Percentiles rank a stretch among this genome's conserved stretches.
phyloP scores from a whole-genome alignment of 2,113 vertebrate genomes.

The Apeltes quadracus region DNA sequence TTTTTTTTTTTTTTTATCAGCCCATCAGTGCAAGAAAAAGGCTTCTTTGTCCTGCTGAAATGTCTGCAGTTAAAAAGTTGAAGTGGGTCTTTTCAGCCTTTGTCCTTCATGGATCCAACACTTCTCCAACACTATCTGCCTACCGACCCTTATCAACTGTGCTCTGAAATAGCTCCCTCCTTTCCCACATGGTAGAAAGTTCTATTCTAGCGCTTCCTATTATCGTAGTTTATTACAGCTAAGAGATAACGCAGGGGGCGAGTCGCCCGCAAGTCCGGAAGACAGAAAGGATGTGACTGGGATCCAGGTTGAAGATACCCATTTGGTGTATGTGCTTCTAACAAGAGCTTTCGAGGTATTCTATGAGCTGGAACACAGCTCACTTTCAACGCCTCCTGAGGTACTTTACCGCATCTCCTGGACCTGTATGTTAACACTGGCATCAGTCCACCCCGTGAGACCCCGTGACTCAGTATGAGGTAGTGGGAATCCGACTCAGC shows the following conservation, averaged over 20 bases:
- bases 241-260: slow-evolving; percentile 36
- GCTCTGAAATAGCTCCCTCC: slow-evolving; percentile 38
- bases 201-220: slow-evolving; percentile 28
- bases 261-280: background rate
- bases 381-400: slow-evolving; percentile 20
- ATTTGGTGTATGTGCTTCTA: background rate
- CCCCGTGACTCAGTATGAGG: slow-evolving; percentile 53
- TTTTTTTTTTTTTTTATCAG: background rate
- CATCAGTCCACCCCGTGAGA: slow-evolving; percentile 36
- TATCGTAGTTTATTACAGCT: slow-evolving; percentile 32
- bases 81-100: background rate
- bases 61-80: background rate
- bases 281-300: background rate
- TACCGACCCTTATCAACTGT: slow-evolving; percentile 25
- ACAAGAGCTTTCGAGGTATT: background rate
- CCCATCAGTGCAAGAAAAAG: background rate
- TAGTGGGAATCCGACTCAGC: slow-evolving; percentile 33
- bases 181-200: slow-evolving; percentile 3
- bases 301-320: background rate
- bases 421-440: slow-evolving; percentile 31
- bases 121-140: slow-evolving; percentile 21
- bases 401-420: slow-evolving; percentile 24
- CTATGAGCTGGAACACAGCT: background rate
- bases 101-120: slow-evolving; percentile 31
- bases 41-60: background rate